Percentiles rank a stretch among this genome's conserved stretches.
Evolutionary conservation across 2,113 vertebrate species (phyloP).

Genomic region (Buteo buteo): DNA sequence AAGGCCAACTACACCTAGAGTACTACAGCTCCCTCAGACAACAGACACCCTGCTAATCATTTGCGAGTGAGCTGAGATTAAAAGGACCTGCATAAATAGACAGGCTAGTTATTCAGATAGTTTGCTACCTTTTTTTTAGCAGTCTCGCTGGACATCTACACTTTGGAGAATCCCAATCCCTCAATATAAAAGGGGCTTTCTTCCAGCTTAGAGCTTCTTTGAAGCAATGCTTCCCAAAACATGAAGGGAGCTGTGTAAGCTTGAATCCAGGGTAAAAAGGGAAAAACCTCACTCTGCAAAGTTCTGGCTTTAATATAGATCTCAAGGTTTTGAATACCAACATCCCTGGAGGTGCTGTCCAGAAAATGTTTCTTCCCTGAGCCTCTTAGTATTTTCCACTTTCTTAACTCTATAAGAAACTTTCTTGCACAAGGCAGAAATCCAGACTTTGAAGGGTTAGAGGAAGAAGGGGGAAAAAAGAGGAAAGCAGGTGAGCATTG

Average conservation of each 20-base stretch:
- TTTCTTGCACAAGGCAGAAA: not conserved
- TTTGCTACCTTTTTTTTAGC: not conserved
- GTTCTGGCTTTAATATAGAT: not conserved
- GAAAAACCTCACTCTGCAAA: not conserved
- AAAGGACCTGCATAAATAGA: not conserved
- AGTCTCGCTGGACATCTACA: not conserved
- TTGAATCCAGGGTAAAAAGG: not conserved
- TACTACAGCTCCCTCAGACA: not conserved
- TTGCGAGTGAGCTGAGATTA: not conserved
- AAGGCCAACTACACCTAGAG: not conserved
- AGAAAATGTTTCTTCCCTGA: not conserved
- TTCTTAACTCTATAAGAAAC: not conserved
- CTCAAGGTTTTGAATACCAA: not conserved
- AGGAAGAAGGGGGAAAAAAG: not conserved
- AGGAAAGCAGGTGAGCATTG: not conserved
- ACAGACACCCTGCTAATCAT: not conserved
- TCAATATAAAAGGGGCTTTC: not conserved
- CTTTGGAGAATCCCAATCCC: not conserved
- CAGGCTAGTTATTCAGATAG: not conserved
- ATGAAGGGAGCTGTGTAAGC: not conserved
- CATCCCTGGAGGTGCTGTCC: not conserved
- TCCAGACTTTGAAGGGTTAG: not conserved
- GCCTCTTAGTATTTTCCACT: not conserved
- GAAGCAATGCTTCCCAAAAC: not conserved
- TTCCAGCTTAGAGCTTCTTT: not conserved